These are phyloP conservation scores for Lasioglossum lativentre DNA, from an alignment of 2,888 invertebrate genomes.

Conservation along the genomic window DNA sequence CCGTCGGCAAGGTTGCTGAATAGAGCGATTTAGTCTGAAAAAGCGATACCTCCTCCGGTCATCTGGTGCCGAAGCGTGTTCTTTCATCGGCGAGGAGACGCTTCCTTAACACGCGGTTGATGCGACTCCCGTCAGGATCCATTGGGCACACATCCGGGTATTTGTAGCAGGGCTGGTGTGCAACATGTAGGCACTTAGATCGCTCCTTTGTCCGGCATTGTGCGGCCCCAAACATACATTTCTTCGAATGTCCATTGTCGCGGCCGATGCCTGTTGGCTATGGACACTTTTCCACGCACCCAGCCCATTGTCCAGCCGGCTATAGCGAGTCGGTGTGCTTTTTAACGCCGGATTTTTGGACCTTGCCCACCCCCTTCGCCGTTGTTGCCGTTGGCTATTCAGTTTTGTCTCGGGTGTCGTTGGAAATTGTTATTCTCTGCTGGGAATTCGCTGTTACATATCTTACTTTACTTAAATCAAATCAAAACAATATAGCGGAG, in stretches of 20 bases:
- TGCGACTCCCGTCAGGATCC: slow-evolving; percentile 60
- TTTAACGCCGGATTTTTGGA: slow-evolving; percentile 65
- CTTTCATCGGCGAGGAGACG: slow-evolving; percentile 42
- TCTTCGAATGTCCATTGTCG: slow-evolving; percentile 75
- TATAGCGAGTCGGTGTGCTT: slow-evolving; percentile 64
- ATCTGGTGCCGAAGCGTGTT: slow-evolving; percentile 28
- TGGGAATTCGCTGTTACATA: not conserved
- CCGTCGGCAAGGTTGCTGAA: not conserved
- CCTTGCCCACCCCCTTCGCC: slow-evolving; percentile 24
- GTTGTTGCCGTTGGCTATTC: not conserved
- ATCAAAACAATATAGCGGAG: not conserved
- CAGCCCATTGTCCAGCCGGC: slow-evolving; percentile 47
- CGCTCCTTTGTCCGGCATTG: slow-evolving; percentile 73
- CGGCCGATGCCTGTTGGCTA: slow-evolving; percentile 58
- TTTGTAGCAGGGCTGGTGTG: slow-evolving; percentile 70
- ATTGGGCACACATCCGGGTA: slow-evolving; percentile 76
- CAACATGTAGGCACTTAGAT: slow-evolving; percentile 77
- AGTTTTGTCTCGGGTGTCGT: slow-evolving; percentile 53
- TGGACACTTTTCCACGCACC: slow-evolving; percentile 69
- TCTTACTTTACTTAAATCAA: no score
- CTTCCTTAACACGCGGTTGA: slow-evolving; percentile 44
- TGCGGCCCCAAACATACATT: slow-evolving; percentile 72
- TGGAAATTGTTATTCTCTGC: not conserved
- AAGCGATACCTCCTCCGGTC: slow-evolving; percentile 35
- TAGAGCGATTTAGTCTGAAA: slow-evolving; percentile 32